Base-by-base conservation (phyloP, 92 coral and sea anemone species). In the Virgularia gustaviana region DNA sequence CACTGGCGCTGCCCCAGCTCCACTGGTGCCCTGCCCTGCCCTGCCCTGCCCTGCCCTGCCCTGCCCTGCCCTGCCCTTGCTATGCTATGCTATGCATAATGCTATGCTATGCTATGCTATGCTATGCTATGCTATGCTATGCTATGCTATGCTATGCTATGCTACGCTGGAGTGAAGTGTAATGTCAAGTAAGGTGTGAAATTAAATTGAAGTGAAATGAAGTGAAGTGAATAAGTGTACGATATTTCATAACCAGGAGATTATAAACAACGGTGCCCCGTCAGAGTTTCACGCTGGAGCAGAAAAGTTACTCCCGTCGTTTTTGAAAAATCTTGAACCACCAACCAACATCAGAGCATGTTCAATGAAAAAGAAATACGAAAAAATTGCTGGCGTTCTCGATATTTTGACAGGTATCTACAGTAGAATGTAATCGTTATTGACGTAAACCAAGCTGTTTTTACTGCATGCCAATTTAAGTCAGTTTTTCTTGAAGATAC, bases 401-500 rank as follows among this genome's bases (percentile, higher is more conserved):
- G 98, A 92, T 72, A 89, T 83, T 54, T 65, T 92, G 4, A 78
- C 63, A 79, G 98, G 85, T 92, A 90, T 85, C 28, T 13, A 53
- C 60, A 53, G 23, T 39, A 39, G 45, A 7, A 7, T 39, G 8
- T 39, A 39, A 15, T 7, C 15, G 8, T 39, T 39, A 39, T 7
- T 39, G 15, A 7, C 45, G 15, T 7, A 15, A 15, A 39, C 15
- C 45, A 39, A 39, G 45, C 45, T 8, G 45, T 39, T 8, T 39
- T 39, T 39, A 7, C 8, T 39, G 15, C 45, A 39, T 15, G 45
- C 9, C 8, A 15, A 8, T 15, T 39, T 39, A 39, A 8, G 9
- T 39, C 45, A 39, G 45, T 7, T 39, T 15, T 39, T 11, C 60
- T 12, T 53, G 60, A 9, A 41, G 47, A 41, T 9, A 16, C 22